Conservation (phyloP, 2,888 invertebrate species). For the Chymomyza caudatula region DNA sequence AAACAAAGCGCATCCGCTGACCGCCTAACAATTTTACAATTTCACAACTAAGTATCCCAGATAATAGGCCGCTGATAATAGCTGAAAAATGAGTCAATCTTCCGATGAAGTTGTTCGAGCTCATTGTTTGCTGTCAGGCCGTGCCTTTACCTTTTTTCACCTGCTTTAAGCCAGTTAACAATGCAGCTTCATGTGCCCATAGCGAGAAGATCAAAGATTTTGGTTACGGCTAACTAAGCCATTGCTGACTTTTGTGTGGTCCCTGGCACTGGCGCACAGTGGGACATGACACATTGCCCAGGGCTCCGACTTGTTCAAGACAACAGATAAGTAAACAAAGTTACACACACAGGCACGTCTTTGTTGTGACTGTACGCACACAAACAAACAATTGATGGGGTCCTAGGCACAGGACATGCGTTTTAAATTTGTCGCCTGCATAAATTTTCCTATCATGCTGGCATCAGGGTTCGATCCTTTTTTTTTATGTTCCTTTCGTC, state of each 20-base stretch:
- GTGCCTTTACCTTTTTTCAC: neutral
- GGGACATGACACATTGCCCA: constrained; percentile 21
- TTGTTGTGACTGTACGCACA: constrained; percentile 11
- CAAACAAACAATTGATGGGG: constrained; percentile 59
- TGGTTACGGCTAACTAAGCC: constrained; percentile 17
- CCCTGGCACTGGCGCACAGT: constrained; percentile 15
- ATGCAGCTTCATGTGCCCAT: constrained; percentile 39
- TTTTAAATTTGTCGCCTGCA: constrained; percentile 70
- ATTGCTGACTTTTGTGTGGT: constrained; percentile 41
- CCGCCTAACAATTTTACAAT: constrained; percentile 11
- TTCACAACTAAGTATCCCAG: constrained; percentile 24
- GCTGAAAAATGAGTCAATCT: constrained; percentile 63
- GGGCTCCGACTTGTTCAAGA: constrained; percentile 16
- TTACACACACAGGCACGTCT: neutral
- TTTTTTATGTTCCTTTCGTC: constrained; percentile 17
- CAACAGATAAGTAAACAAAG: constrained; percentile 59
- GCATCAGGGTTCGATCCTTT: constrained; percentile 40
- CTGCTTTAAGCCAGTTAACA: neutral
- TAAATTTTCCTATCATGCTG: constrained; percentile 45
- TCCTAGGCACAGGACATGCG: constrained; percentile 53
- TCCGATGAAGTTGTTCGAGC: constrained; percentile 49
- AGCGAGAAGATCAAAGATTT: neutral
- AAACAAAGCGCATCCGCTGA: constrained; percentile 30
- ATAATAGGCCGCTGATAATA: constrained; percentile 51
- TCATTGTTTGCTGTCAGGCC: constrained; percentile 10